Evolutionary conservation across 2,113 vertebrate genomes (phyloP).

Genomic region (Erinaceus europaeus): DNA sequence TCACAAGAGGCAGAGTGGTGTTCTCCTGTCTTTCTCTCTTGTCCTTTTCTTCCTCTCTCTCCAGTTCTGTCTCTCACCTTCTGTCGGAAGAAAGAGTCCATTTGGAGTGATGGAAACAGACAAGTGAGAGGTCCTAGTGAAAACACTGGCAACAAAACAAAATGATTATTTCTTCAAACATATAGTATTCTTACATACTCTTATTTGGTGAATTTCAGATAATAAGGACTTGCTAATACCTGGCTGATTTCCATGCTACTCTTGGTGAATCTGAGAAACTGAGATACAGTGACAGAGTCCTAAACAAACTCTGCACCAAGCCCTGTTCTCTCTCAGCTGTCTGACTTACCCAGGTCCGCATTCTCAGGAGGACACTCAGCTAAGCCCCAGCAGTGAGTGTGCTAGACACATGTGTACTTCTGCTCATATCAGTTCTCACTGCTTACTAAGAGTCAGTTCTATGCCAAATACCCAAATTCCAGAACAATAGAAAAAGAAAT

Average conservation of each 20-base stretch:
- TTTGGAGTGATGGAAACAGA: no score
- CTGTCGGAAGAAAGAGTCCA: no score
- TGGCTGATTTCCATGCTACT: background rate
- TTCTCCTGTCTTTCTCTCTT: no score
- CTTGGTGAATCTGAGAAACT: background rate
- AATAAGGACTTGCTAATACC: background rate
- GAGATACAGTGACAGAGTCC: background rate
- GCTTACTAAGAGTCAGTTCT: background rate
- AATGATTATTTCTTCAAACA: no score
- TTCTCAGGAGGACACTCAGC: no score
- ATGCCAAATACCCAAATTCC: background rate
- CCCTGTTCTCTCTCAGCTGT: background rate
- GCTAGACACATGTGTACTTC: fast-evolving
- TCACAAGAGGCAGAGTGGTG: no score
- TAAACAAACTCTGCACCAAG: background rate
- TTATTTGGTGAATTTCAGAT: background rate
- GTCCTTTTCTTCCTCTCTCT: no score
- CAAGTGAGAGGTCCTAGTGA: no score
- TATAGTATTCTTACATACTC: background rate
- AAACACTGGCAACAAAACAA: no score
- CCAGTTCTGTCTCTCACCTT: no score
- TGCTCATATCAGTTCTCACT: fast-evolving
- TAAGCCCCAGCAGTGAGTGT: background rate
- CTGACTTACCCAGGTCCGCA: background rate
- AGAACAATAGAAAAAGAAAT: background rate